phyloP scores from a whole-genome alignment of 2,113 vertebrate genomes.

The Neotoma lepida region DNA sequence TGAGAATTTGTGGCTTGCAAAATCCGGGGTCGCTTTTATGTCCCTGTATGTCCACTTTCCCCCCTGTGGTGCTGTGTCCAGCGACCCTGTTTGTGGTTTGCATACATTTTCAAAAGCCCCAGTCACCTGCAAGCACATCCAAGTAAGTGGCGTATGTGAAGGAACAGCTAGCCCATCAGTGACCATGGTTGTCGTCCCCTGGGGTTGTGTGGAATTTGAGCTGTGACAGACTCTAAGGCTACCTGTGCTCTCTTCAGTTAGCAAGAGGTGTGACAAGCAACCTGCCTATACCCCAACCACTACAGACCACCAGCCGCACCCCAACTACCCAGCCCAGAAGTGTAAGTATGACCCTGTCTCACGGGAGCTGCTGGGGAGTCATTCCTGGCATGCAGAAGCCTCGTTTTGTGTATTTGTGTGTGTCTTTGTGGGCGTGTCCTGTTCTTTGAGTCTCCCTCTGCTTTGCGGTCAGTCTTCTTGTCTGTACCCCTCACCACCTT shows the following conservation, averaged over 20 bases:
- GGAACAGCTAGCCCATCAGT: not conserved
- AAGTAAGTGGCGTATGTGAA: constrained; percentile 33
- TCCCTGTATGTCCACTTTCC: not conserved
- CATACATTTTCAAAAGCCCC: constrained; percentile 43
- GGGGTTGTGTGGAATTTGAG: not conserved
- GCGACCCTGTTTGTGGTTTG: constrained; percentile 54
- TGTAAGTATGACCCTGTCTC: constrained; percentile 82
- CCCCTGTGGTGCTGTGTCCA: constrained; percentile 62
- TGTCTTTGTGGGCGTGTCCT: not conserved
- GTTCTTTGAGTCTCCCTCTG: not conserved
- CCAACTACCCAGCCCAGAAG: constrained; percentile 85
- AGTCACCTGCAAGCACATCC: constrained; percentile 73
- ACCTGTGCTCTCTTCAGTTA: constrained; percentile 87
- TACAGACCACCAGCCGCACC: constrained; percentile 84
- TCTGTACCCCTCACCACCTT: not conserved
- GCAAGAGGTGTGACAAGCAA: constrained; percentile 86
- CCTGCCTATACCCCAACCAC: constrained; percentile 84
- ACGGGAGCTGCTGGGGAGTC: constrained; percentile 65
- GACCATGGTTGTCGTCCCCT: accelerated
- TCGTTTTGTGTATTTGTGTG: constrained; percentile 55
- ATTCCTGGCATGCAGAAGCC: constrained; percentile 76
- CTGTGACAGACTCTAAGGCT: constrained; percentile 76
- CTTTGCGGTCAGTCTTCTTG: not conserved
- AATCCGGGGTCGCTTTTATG: constrained; percentile 60
- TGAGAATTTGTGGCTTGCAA: not conserved